A percentile compares a stretch with the other conserved stretches of the same genome.
Conservation (phyloP, 2,113 vertebrate genomes). For the Raja brachyura region DNA sequence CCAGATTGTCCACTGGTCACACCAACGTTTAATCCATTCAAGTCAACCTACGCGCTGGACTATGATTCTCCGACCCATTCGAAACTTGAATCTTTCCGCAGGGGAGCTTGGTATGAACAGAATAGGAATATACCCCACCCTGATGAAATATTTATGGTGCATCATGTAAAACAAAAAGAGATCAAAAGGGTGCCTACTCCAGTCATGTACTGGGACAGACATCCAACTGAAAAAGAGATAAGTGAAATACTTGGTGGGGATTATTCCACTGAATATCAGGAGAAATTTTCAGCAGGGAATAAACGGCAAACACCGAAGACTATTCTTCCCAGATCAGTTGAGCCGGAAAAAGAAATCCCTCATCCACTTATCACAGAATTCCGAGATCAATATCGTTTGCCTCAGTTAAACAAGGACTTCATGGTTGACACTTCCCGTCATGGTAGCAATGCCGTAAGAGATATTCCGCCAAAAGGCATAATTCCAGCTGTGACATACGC, state of each 20-base stretch:
- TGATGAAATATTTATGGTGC: conserved; percentile 51
- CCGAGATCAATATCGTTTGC: conserved; percentile 55
- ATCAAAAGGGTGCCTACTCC: not conserved
- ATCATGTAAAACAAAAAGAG: conserved; percentile 14
- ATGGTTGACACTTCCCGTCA: conserved; percentile 48
- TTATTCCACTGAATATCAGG: conserved; percentile 58
- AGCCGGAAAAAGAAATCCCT: conserved; percentile 44
- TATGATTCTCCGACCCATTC: conserved; percentile 59
- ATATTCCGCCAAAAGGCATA: conserved; percentile 52
- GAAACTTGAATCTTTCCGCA: conserved; percentile 52
- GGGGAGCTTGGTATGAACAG: conserved; percentile 47
- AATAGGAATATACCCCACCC: conserved; percentile 55
- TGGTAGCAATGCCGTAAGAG: conserved; percentile 51
- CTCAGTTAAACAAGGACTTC: conserved; percentile 51
- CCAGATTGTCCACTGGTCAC: conserved; percentile 44
- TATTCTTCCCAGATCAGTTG: conserved; percentile 39
- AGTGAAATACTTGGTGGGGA: conserved; percentile 53
- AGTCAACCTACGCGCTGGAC: conserved; percentile 59
- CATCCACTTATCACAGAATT: conserved; percentile 56
- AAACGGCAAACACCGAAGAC: conserved; percentile 51
- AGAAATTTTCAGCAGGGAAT: conserved; percentile 56
- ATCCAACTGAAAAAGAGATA: conserved; percentile 49
- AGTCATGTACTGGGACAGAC: conserved; percentile 26
- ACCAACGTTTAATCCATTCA: conserved; percentile 58
- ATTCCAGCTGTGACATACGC: conserved; percentile 57